Evolutionary conservation across 2,888 invertebrate genomes (phyloP).

Genomic region (Copidosoma aretas): DNA sequence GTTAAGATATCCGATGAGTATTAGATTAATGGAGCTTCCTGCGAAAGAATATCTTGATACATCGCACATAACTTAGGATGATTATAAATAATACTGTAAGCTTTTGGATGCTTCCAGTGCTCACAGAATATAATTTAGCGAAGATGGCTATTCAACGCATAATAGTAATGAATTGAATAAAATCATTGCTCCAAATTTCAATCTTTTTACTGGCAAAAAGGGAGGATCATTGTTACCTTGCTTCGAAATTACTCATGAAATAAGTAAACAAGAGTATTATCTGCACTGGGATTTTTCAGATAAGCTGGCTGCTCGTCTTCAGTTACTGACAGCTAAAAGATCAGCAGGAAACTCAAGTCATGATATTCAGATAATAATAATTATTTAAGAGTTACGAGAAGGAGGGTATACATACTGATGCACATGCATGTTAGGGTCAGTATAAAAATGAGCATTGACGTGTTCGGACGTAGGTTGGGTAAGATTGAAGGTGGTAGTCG

Average conservation of each 20-base stretch:
- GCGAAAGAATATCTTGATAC: constrained; percentile 33
- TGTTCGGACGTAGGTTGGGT: constrained; percentile 6
- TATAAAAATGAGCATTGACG: constrained; percentile 2
- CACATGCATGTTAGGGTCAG: not conserved
- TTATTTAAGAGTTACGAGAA: not conserved
- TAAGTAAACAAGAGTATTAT: not conserved
- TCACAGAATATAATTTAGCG: too few relatives aligned
- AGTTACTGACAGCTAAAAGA: not conserved
- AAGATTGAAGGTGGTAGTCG: not conserved
- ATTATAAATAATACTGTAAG: too few relatives aligned
- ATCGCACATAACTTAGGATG: too few relatives aligned
- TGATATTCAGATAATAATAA: not conserved
- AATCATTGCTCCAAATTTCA: too few relatives aligned
- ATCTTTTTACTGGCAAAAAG: too few relatives aligned
- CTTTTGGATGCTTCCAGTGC: too few relatives aligned
- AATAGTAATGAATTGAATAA: too few relatives aligned
- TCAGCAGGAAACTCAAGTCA: not conserved
- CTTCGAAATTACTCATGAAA: not conserved
- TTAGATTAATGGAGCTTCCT: constrained; percentile 36
- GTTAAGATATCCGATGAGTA: not conserved
- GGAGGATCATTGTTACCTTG: not conserved
- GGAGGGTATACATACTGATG: not conserved
- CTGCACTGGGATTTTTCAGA: too few relatives aligned
- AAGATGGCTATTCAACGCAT: too few relatives aligned
- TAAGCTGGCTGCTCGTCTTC: too few relatives aligned